Evolutionary conservation across 2,888 invertebrate genomes (phyloP), one percentile per base, ranked within the genome.

Genomic region (Drosophila imparisetae): DNA sequence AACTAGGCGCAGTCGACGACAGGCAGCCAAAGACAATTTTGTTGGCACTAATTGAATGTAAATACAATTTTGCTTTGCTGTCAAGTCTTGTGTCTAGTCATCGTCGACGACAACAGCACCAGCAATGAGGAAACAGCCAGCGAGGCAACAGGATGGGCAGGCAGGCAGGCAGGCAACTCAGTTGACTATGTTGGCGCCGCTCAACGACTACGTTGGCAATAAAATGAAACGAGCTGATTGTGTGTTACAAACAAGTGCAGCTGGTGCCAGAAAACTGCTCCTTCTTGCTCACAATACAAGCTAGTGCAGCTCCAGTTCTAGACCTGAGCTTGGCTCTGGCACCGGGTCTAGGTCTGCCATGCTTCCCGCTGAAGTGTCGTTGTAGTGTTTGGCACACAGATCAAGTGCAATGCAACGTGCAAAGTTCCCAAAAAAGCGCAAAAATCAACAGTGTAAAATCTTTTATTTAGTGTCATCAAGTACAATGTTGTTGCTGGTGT

Each of bases 51-150:
- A 87, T 87, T 87, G 90, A 87, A 87, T 87, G 86, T 87, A 87
- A 87, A 87, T 87, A 87, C 89, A 88, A 90, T 87, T 87, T 87
- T 87, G 86, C 90, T 87, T 87, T 86, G 89, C 90, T 90, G 89
- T 87, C 90, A 90, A 86, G 89, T 86, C 85, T 86, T 87, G 86
- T 86, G 86, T 90, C 89, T 87, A 86, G 86, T 90, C 85, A 45
- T 30, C 72, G 66, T 30, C 27, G 62, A 65, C 64, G 69, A 63
- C 66, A 34, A 42, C 66, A 63, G 64, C 57, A 70, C 60, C 75
- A 66, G 54, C 53, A 59, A 42, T 57, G 57, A 57, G 57, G 66
- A 54, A 66, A 55, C 62, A 53, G 53, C 50, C 21, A 30, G 24
- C 0, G 7, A 7, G 21, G 45, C 61, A 52, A 6, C 27, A 24